A percentile compares a stretch with the other conserved stretches of the same genome.
These are phyloP conservation scores for Callimorpha dominula DNA, from an alignment of 2,888 invertebrate genomes.

Conservation along the genomic window DNA sequence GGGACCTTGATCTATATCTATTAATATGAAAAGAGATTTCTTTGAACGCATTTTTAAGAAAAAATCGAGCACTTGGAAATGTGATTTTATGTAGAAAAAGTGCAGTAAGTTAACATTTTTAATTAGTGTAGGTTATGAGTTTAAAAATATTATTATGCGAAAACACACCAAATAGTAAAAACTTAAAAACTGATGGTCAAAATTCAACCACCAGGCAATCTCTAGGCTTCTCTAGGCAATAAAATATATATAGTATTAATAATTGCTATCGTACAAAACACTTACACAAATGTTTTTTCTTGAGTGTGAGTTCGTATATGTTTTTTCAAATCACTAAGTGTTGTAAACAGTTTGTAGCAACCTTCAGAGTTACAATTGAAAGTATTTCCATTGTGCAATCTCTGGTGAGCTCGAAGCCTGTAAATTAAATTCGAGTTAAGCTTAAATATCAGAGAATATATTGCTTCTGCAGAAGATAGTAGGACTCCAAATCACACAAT, in stretches of 20 bases:
- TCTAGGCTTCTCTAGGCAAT: too few relatives aligned
- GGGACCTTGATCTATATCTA: too few relatives aligned
- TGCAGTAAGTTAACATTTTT: too few relatives aligned
- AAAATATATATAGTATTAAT: not conserved
- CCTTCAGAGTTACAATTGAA: conserved; percentile 92
- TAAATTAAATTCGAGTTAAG: not conserved
- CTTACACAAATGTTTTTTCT: conserved; percentile 91
- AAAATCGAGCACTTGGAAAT: too few relatives aligned
- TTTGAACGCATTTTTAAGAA: too few relatives aligned
- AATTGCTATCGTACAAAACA: conserved; percentile 29
- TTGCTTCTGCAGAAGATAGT: not conserved
- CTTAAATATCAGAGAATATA: not conserved
- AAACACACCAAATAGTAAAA: too few relatives aligned
- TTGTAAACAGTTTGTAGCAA: conserved; percentile 94
- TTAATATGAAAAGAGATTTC: too few relatives aligned
- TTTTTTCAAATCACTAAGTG: conserved; percentile 94
- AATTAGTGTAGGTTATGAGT: too few relatives aligned
- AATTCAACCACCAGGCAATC: too few relatives aligned
- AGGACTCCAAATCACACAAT: not conserved
- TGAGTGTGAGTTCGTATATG: conserved; percentile 94
- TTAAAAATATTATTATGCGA: too few relatives aligned
- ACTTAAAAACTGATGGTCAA: too few relatives aligned
- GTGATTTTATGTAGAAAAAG: too few relatives aligned
- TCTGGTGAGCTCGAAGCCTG: conserved; percentile 91
- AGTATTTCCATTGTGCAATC: conserved; percentile 94